Conservation (phyloP, 92 coral and sea anemone species). For the Parazoanthus atlanticus region DNA sequence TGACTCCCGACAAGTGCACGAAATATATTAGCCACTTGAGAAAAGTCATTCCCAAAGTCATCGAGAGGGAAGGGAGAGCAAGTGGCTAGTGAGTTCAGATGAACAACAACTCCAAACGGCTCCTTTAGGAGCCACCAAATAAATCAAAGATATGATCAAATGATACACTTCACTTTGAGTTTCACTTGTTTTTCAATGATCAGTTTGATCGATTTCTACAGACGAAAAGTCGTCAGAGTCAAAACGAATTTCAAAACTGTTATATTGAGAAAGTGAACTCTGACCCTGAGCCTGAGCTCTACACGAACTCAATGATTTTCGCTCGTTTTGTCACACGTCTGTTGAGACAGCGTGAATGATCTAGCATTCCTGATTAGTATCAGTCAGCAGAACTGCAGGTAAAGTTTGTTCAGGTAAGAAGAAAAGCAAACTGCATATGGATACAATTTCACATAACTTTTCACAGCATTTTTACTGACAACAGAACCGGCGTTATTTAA, state of each 20-base stretch:
- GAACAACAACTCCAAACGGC: constrained; percentile 40
- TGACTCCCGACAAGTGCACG: constrained; percentile 38
- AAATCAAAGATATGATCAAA: constrained; percentile 23
- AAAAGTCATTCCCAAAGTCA: constrained; percentile 54
- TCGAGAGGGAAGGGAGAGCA: constrained; percentile 45
- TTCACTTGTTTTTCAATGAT: background rate
- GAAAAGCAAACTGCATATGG: no score
- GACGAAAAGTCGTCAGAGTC: no score
- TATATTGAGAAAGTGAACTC: background rate
- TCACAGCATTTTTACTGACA: background rate
- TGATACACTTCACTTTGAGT: constrained; percentile 7
- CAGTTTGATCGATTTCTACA: background rate
- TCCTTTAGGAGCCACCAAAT: constrained; percentile 74
- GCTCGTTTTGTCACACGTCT: no score
- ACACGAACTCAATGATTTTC: no score
- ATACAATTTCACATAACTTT: no score
- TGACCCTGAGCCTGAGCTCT: no score
- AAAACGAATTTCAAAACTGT: background rate
- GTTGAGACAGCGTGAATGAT: no score
- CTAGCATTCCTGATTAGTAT: no score
- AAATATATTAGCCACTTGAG: constrained; percentile 46
- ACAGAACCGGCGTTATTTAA: background rate
- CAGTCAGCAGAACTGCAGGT: no score
- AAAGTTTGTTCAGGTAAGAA: no score
- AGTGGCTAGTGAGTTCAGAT: constrained; percentile 37